Evolutionary conservation across 2,888 invertebrate species (phyloP), one percentile per base, ranked within the genome.

Genomic region (Hypsopygia costalis): DNA sequence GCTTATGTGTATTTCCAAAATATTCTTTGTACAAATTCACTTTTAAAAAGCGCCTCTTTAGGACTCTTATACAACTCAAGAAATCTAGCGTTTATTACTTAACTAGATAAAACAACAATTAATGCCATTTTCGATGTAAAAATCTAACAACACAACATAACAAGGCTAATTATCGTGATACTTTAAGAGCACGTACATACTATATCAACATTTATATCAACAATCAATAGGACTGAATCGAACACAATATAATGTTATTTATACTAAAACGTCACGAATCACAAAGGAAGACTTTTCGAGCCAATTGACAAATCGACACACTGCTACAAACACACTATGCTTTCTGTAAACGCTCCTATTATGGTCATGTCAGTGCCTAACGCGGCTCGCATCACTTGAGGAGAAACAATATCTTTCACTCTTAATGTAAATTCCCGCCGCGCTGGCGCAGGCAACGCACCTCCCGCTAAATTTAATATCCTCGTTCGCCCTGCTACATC

Each of bases 331-430:
- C 85, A 82, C 36, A 83, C 86, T 34, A 77, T 72, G 32, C 76
- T 78, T 56, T 88, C 87, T 7, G 86, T 87, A 51, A 88, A 86
- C 31, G 85, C 87, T 21, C 86, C 86, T 9, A 86, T 56, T 44
- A 88, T 63, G 32, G 67, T 76, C 75, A 88, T 79, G 56, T 88
- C 87, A 22, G 61, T 57, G 30, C 77, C 67, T 20, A 87, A 74
- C 9, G 82, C 80, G 11, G 85, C 86, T 30, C 88, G 78, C 78
- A 88, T 69, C 25, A 80, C 62, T 49, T 87, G 87, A 31, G 82
- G 81, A 4, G 70, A 77, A 7, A 71, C 73, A 11, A 67, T 63
- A 49, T 81, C 81, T 33, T 66, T 69, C 30, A 87, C 87, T 12
- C 83, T 62, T 53, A 88, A 58, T 27, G 81, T 81, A 49, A 87